These are phyloP conservation scores for Ariopsis seemanni DNA, from an alignment of 2,113 vertebrate species.

Conservation along the genomic window DNA sequence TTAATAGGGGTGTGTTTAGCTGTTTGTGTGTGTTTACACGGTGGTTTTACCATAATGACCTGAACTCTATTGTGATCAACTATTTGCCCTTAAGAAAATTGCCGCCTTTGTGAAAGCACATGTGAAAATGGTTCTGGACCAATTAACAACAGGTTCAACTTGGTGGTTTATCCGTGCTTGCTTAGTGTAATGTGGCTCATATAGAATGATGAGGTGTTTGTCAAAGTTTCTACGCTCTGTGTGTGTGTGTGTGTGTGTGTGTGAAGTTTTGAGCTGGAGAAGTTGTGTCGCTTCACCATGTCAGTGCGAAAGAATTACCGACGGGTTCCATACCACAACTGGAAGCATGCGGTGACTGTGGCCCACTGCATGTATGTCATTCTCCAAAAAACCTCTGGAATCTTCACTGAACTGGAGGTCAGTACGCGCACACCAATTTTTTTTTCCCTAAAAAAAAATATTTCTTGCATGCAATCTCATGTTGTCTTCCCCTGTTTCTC, in stretches of 20 bases:
- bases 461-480: neutral
- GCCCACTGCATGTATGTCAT: constrained; percentile 98
- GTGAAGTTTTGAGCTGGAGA: constrained; percentile 92
- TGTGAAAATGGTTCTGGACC: neutral
- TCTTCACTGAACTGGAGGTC: constrained; percentile 96
- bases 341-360: constrained; percentile 96
- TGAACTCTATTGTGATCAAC: neutral
- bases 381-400: constrained; percentile 83
- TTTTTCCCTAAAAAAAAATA: neutral
- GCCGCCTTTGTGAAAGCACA: neutral
- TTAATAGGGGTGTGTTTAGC: neutral
- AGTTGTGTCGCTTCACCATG: constrained; percentile 96
- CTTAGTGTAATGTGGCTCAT: too few relatives aligned
- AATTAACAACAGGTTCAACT: neutral
- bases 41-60: neutral
- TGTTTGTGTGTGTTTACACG: neutral
- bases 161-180: neutral
- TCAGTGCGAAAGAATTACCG: constrained; percentile 98
- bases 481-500: too few relatives aligned
- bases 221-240: too few relatives aligned
- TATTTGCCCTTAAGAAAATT: too few relatives aligned
- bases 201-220: too few relatives aligned
- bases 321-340: constrained; percentile 99
- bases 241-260: neutral
- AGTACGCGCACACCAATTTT: neutral